Base-by-base conservation (phyloP, 2,797 vertebrate genomes). In the Neoniphon sammara region DNA sequence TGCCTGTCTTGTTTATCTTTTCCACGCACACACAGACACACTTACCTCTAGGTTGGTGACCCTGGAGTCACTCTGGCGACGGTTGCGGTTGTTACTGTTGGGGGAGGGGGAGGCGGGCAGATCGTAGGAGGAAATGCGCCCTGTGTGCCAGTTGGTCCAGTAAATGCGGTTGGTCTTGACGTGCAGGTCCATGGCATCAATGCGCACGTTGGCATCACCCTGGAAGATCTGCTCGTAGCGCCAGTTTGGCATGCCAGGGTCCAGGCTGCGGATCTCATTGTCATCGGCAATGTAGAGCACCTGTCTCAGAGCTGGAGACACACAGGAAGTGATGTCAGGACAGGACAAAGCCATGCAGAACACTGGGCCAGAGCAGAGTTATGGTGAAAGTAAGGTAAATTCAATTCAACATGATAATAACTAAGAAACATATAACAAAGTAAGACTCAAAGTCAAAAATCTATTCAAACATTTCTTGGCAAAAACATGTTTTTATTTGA, bases 111-210 rank as follows among this genome's bases (percentile, higher is more conserved):
- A 74, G 0, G 93, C 77, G 0, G 96, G 96, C 86, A 97, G 92
- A 74, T 96, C 96, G 1, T 96, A 95, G 64, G 93, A 97, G 0
- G 97, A 99, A 91, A 99, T 98, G 56, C 94, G 94, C 46, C 96
- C 96, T 0, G 96, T 99, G 94, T 99, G 98, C 98, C 98, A 99
- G 93, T 99, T 99, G 64, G 97, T 99, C 98, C 97, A 99, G 82
- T 96, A 99, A 88, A 99, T 96, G 21, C 94, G 95, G 81, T 96
- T 96, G 1, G 94, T 96, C 91, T 98, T 98, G 81, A 98, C 92
- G 0, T 98, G 95, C 66, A 98, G 93, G 79, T 98, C 97, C 97
- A 99, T 97, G 87, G 97, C 97, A 0, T 98, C 96, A 0, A 99
- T 98, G 80, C 98, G 96, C 73, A 99, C 96, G 0, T 94, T 97